Conservation (phyloP, 2,888 invertebrate genomes). For the Ormia ochracea region DNA sequence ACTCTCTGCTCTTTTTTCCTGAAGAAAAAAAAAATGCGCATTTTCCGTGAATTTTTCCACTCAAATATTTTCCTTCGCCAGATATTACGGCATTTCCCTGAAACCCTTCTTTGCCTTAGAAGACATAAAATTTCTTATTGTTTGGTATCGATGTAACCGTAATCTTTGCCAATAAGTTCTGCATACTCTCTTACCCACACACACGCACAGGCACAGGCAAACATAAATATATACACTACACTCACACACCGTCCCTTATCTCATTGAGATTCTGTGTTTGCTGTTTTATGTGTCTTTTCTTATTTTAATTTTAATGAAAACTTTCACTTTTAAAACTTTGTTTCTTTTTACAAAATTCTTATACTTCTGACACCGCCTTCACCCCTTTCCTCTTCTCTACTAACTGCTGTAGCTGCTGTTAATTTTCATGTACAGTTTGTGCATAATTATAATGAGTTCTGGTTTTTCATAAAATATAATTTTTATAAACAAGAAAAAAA, state of each 20-base stretch:
- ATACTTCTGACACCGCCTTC: not conserved
- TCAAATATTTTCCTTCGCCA: constrained; percentile 37
- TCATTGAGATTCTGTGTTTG: not conserved
- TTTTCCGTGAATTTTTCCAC: constrained; percentile 54
- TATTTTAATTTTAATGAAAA: constrained; percentile 33
- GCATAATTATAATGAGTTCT: constrained; percentile 58
- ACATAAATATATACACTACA: too few species aligned
- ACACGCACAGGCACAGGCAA: too few species aligned
- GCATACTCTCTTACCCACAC: not conserved
- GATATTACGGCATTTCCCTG: not conserved
- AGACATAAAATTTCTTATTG: not conserved
- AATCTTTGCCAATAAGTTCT: not conserved
- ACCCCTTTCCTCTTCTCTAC: constrained; percentile 15
- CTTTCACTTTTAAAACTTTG: constrained; percentile 59
- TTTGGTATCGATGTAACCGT: constrained; percentile 27
- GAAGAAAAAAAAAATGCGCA: constrained; percentile 57
- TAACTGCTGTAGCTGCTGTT: not conserved
- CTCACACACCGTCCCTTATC: constrained; percentile 3
- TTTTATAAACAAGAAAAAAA: not conserved
- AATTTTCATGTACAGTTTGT: constrained; percentile 39
- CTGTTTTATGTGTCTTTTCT: not conserved
- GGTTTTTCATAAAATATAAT: not conserved
- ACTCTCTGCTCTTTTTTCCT: constrained; percentile 12
- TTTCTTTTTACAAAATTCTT: not conserved
- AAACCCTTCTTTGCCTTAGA: not conserved